Evolutionary conservation across 92 coral and sea anemone species (phyloP), one percentile per base, ranked within the genome.

Genomic region (Pocillopora meandrina): DNA sequence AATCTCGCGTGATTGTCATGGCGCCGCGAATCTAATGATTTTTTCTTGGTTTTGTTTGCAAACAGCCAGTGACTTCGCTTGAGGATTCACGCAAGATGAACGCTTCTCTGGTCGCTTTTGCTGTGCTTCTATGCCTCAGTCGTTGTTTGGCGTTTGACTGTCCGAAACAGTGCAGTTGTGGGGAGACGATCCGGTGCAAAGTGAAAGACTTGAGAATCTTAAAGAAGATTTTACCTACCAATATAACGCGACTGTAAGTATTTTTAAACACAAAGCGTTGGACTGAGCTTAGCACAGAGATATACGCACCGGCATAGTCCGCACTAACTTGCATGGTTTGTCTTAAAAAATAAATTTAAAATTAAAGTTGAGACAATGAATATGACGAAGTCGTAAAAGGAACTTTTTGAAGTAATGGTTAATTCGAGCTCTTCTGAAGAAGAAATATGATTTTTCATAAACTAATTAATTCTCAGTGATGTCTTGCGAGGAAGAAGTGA

Each of bases 221-320:
- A 33, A 81, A 65, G 80, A 81, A 82, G 64, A 87, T 87, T n/a
- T 89, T 95, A 15, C 93, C 98, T 2, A 75, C 79, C 26, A 92
- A 95, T 79, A 89, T 90, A 78, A 95, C 98, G 63, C 78, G 91
- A 10, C 89, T 95, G 98, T 95, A 84, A 95, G 98, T 92, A 91
- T 42, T 1, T 42, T 42, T 42, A 42, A 42, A 42, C 4, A 5
- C 52, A 42, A 42, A 42, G 52, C 52, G 8, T 42, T 42, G 4
- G 52, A 42, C 52, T 42, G 8, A 42, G 52, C 52, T 3, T 42
- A 42, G 1, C 5, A 42, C 52, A 42, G 52, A 42, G 52, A 42
- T 42, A 7, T 42, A 7, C 52, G 4, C 52, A 3, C 52, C 52
- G 52, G 52, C 52, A 42, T 42, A 42, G 8, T 42, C 52, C 52